A percentile compares a stretch with the other conserved stretches of the same genome.
phyloP scores from a whole-genome alignment of 2,797 vertebrate genomes.

The Alcedo quadribrachys region DNA sequence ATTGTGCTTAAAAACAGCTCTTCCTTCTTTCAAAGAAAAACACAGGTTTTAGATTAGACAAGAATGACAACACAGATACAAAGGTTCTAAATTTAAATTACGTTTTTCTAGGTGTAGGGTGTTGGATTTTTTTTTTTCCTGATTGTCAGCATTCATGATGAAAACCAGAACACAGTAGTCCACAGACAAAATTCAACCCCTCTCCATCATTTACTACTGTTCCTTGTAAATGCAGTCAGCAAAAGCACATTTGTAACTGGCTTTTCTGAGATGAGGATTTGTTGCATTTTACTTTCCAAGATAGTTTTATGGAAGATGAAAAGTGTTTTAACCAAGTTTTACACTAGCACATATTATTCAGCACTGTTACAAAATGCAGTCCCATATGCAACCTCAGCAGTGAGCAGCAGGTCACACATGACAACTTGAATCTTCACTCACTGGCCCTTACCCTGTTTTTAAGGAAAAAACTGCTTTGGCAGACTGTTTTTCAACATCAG shows the following conservation, averaged over 20 bases:
- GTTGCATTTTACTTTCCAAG: constrained; percentile 29
- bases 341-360: background rate
- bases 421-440: constrained; percentile 34
- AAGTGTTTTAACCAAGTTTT: background rate
- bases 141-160: constrained; percentile 3
- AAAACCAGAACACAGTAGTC: constrained; percentile 37
- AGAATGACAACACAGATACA: background rate
- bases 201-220: background rate
- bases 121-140: background rate
- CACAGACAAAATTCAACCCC: constrained; percentile 8
- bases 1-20: background rate
- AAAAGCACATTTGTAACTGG: background rate
- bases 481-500: constrained; percentile 45
- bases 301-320: background rate
- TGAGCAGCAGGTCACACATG: constrained; percentile 7
- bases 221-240: background rate
- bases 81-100: constrained; percentile 34
- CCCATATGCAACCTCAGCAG: constrained; percentile 12
- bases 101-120: background rate
- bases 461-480: constrained; percentile 14
- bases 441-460: constrained; percentile 1
- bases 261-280: background rate
- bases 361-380: background rate
- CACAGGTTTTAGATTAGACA: background rate
- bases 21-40: background rate